Percentiles rank a stretch among this genome's conserved stretches.
Conservation (phyloP, 2,888 invertebrate genomes). For the Andricus quercusramuli region DNA sequence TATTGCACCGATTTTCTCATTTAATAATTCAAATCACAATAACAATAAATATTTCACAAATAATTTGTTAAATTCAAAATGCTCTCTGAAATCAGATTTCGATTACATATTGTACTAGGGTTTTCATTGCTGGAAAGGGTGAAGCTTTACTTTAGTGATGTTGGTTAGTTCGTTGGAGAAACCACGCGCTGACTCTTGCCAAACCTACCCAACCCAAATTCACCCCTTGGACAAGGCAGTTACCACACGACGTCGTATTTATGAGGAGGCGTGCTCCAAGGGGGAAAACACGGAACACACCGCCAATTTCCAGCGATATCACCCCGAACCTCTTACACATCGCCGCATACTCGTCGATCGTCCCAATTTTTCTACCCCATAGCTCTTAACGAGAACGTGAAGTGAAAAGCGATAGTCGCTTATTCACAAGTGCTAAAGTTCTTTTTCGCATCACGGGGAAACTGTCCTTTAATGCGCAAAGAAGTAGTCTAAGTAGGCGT, state of each 20-base stretch:
- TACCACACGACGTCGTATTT: constrained; percentile 37
- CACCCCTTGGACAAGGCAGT: constrained; percentile 34
- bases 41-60: no score
- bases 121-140: background rate
- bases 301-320: constrained; percentile 51
- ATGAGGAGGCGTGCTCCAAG: constrained; percentile 48
- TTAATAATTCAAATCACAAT: no score
- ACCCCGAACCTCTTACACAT: constrained; percentile 36
- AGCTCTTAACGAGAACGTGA: constrained; percentile 49
- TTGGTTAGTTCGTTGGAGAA: constrained; percentile 1
- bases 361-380: constrained; percentile 53
- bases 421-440: constrained; percentile 25
- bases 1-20: no score
- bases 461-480: background rate
- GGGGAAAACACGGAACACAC: constrained; percentile 45
- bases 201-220: constrained; percentile 13
- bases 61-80: background rate
- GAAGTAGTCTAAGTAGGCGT: background rate
- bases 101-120: background rate
- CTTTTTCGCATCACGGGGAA: background rate
- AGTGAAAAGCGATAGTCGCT: constrained; percentile 38
- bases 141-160: constrained; percentile 4
- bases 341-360: constrained; percentile 46
- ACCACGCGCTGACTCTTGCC: constrained; percentile 22
- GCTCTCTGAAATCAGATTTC: background rate